Evolutionary conservation across 30 jellyfish, hydroid and myxozoan genomes (phyloP).

Genomic region (Aurelia coerulea): DNA sequence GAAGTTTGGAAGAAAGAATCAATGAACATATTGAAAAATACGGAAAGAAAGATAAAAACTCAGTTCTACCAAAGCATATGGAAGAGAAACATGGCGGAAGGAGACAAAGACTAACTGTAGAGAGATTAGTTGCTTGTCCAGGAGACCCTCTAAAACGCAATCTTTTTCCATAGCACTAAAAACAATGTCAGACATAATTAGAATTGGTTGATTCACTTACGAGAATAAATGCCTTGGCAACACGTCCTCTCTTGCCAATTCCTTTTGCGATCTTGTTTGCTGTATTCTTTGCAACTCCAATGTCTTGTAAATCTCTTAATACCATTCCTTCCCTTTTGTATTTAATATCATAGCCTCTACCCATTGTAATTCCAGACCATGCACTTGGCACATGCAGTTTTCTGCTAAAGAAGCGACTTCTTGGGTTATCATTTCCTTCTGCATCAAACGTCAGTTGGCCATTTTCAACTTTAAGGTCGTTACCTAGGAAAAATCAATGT

Average conservation of each 20-base stretch:
- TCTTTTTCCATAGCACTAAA: background rate
- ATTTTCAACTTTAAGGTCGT: slow-evolving; percentile 47
- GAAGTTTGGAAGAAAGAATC: background rate
- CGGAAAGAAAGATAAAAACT: background rate
- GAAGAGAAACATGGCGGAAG: background rate
- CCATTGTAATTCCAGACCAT: slow-evolving; percentile 79
- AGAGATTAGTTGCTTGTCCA: background rate
- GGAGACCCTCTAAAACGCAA: background rate
- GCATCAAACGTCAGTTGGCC: slow-evolving; percentile 80
- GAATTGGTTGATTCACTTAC: background rate
- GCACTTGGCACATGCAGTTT: slow-evolving; percentile 65
- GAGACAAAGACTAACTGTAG: background rate
- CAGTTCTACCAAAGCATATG: background rate
- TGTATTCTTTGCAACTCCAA: slow-evolving; percentile 10
- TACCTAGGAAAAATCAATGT: background rate
- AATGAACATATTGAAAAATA: no score
- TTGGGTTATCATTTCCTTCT: slow-evolving; percentile 77
- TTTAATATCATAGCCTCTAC: slow-evolving; percentile 81
- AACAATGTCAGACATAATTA: background rate
- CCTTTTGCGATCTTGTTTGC: slow-evolving; percentile 60
- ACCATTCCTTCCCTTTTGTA: slow-evolving; percentile 38
- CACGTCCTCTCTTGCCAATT: slow-evolving; percentile 58
- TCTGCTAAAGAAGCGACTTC: slow-evolving; percentile 67
- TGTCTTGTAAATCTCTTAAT: slow-evolving; percentile 30
- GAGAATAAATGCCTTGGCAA: slow-evolving; percentile 23